Conservation (phyloP, 2,888 invertebrate species). For the Pedicia rivosa region DNA sequence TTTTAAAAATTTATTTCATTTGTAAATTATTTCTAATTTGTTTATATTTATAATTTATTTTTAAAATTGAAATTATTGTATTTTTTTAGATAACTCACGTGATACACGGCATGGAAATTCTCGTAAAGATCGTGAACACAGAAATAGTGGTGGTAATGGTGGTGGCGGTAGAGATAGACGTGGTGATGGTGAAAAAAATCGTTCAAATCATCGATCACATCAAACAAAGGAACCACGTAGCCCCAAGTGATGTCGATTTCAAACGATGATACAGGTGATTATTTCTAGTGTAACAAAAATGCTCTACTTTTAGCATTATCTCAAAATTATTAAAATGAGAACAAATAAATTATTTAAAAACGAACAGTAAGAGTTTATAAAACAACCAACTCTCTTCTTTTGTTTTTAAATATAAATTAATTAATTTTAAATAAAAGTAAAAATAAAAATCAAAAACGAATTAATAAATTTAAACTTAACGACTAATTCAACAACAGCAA, state of each 20-base stretch:
- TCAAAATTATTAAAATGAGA: neutral
- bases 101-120: constrained; percentile 4
- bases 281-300: constrained; percentile 3
- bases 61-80: neutral
- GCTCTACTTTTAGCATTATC: no score
- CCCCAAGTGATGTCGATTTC: constrained; percentile 10
- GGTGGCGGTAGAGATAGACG: constrained; percentile 14
- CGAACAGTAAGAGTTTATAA: neutral
- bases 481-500: no score
- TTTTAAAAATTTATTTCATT: no score
- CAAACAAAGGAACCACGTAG: constrained; percentile 11
- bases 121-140: constrained; percentile 5
- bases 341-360: constrained; percentile 1
- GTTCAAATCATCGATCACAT: constrained; percentile 12
- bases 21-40: no score
- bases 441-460: no score
- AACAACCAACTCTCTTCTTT: no score
- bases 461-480: no score
- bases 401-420: no score
- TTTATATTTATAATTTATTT: neutral
- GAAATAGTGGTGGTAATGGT: constrained; percentile 12
- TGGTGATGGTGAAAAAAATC: constrained; percentile 17
- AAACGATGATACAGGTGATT: constrained; percentile 5
- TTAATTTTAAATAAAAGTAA: no score
- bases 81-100: constrained; percentile 1